Conservation (phyloP, 2,113 vertebrate species). For the Mormoops blainvillei region DNA sequence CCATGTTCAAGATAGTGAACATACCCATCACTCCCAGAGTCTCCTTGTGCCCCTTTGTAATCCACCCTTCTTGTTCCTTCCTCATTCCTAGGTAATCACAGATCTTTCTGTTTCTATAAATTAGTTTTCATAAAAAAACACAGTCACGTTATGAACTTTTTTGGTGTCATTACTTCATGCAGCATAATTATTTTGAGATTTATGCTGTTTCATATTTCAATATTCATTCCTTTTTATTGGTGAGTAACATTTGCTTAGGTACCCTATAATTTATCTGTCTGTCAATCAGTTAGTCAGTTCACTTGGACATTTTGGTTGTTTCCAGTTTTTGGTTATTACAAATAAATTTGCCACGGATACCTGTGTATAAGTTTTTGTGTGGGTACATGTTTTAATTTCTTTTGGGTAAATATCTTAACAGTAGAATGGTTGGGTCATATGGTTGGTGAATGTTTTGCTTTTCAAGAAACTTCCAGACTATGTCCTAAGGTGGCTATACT, state of each 20-base stretch:
- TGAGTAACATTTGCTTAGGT: background rate
- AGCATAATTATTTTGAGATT: background rate
- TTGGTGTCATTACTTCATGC: background rate
- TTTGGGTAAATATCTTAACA: background rate
- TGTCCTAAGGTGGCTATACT: background rate
- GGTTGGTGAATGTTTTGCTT: background rate
- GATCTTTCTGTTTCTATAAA: background rate
- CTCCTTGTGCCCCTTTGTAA: background rate
- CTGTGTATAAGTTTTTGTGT: background rate
- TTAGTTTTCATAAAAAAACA: conserved; percentile 13
- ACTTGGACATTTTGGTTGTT: background rate
- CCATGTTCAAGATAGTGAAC: background rate
- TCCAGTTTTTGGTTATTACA: background rate
- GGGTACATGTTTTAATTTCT: background rate
- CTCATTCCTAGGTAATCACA: background rate
- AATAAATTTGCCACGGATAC: background rate
- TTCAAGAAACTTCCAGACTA: background rate
- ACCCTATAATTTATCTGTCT: background rate
- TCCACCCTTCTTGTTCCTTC: background rate
- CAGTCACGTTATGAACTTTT: background rate
- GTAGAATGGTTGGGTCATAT: background rate
- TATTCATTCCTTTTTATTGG: background rate
- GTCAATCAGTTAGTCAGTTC: background rate
- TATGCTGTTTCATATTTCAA: background rate
- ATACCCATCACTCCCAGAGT: background rate